Percentiles rank a stretch among this genome's conserved stretches.
phyloP scores from a whole-genome alignment of 2,113 vertebrate species.

The Xiphophorus hellerii region DNA sequence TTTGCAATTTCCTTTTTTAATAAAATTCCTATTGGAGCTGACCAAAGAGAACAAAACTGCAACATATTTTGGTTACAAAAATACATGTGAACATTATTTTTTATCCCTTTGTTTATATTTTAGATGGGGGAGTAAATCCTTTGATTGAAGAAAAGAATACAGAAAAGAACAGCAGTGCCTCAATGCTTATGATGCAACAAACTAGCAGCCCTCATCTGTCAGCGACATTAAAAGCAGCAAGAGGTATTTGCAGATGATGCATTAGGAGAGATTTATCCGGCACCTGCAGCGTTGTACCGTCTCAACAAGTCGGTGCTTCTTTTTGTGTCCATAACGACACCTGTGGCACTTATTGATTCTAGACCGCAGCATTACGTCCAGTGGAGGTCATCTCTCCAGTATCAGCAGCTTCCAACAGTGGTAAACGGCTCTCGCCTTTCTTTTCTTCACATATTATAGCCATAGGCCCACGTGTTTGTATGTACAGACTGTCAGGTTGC shows the following conservation, averaged over 20 bases:
- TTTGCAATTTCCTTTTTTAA: not conserved
- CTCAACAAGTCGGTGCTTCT: slow-evolving; percentile 32
- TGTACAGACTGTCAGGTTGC: slow-evolving; percentile 40
- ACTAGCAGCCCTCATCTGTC: slow-evolving; percentile 22
- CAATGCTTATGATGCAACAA: slow-evolving; percentile 20
- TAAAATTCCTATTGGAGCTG: not conserved
- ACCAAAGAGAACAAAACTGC: not conserved
- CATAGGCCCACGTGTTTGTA: not conserved
- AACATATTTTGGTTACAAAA: not conserved
- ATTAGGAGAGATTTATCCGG: slow-evolving; percentile 24
- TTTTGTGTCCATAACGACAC: slow-evolving; percentile 40
- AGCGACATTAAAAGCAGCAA: slow-evolving; percentile 18
- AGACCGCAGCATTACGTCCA: slow-evolving; percentile 27
- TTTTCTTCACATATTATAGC: slow-evolving; percentile 52
- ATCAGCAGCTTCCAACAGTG: slow-evolving; percentile 53
- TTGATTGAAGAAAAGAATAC: not conserved
- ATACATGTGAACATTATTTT: not conserved
- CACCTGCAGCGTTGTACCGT: not conserved
- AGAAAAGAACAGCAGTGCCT: not conserved
- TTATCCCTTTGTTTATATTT: not conserved
- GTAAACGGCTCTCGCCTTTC: slow-evolving; percentile 40
- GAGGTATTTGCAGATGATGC: slow-evolving; percentile 13
- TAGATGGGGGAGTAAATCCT: slow-evolving; percentile 5
- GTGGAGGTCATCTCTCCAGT: slow-evolving; percentile 41
- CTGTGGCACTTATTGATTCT: slow-evolving; percentile 43